These are phyloP conservation scores for Panthera uncia DNA, from an alignment of 2,113 vertebrate genomes.

Conservation along the genomic window DNA sequence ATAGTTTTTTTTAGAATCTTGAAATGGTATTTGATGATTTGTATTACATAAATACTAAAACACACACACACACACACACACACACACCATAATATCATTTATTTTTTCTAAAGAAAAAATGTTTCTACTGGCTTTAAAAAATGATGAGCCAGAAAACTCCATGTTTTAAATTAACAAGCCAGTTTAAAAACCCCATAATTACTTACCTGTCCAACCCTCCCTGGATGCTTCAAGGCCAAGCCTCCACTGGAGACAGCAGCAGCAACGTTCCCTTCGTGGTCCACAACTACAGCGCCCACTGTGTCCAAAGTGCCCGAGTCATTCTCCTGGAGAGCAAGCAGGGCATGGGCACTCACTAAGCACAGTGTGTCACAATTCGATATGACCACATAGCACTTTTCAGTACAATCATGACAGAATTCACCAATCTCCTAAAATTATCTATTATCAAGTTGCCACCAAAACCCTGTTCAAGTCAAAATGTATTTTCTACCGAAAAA, in stretches of 20 bases:
- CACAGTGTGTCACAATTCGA: neutral
- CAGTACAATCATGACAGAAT: neutral
- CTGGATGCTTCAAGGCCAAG: constrained; percentile 97
- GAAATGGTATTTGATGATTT: constrained; percentile 16
- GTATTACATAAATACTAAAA: neutral
- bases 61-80: neutral
- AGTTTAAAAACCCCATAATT: neutral
- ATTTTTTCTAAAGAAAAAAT: constrained; percentile 14
- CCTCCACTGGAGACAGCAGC: constrained; percentile 99
- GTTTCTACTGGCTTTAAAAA: neutral
- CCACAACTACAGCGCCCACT: constrained; percentile 97
- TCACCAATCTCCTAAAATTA: constrained; percentile 28
- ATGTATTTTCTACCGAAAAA: constrained; percentile 15
- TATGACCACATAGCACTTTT: neutral
- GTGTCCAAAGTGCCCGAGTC: constrained; percentile 95
- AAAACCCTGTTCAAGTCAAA: constrained; percentile 11
- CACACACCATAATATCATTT: neutral
- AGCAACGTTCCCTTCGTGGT: constrained; percentile 97
- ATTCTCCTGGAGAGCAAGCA: constrained; percentile 87
- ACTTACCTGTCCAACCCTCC: constrained; percentile 96
- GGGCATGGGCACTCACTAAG: neutral
- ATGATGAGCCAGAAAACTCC: neutral
- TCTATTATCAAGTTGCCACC: neutral
- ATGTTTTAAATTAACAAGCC: neutral
- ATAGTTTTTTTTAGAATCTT: neutral